phyloP scores from a whole-genome alignment of 2,888 invertebrate species.

The Meiosimyza decipiens region DNA sequence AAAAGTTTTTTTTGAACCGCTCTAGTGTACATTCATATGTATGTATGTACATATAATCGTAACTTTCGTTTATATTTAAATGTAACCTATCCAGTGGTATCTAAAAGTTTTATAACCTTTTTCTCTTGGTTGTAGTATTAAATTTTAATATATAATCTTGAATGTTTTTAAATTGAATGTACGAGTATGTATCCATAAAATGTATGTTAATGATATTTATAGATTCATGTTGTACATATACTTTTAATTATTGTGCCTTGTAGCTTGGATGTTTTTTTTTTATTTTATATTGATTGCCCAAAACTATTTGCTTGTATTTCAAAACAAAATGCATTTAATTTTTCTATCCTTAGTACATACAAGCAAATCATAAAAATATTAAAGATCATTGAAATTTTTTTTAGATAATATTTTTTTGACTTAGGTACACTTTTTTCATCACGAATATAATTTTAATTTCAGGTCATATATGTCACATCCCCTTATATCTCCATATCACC shows the following conservation, averaged over 20 bases:
- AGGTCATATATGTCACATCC: conserved; percentile 3
- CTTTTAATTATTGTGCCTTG: neutral
- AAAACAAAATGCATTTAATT: neutral
- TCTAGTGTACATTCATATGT: no score
- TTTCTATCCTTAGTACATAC: neutral
- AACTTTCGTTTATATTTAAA: no score
- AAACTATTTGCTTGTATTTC: neutral
- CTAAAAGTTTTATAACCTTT: no score
- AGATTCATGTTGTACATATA: conserved; percentile 36
- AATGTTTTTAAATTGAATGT: no score
- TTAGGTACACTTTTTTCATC: neutral
- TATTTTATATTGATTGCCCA: neutral
- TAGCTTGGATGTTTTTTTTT: neutral
- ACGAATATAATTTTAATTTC: neutral
- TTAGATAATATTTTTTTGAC: neutral
- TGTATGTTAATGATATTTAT: conserved; percentile 35
- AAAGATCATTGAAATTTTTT: neutral
- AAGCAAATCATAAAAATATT: neutral
- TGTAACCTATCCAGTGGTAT: no score
- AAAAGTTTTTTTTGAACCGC: no score
- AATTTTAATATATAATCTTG: no score
- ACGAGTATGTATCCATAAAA: conserved; percentile 23
- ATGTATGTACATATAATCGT: no score
- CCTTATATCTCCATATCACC: conserved; percentile 13
- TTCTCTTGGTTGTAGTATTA: no score